Percentiles rank a stretch among this genome's conserved stretches.
Evolutionary conservation across 2,888 invertebrate species (phyloP).

Genomic region (Microplitis deprimator): DNA sequence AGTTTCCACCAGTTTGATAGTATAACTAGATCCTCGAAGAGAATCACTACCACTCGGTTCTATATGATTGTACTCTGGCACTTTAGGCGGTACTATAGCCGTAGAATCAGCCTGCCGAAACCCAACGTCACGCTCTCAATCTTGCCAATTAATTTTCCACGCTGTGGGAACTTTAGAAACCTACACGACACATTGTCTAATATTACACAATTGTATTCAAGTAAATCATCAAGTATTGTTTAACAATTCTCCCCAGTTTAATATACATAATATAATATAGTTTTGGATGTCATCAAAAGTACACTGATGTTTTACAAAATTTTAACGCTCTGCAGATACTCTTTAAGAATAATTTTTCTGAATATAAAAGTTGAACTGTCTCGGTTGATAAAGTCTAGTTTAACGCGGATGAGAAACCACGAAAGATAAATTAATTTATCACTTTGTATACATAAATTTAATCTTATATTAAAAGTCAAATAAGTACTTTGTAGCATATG

Average conservation of each 20-base stretch:
- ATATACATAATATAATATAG: no score
- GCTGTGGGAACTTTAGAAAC: slow-evolving; percentile 6
- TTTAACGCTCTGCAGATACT: not conserved
- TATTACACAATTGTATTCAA: not conserved
- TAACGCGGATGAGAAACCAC: not conserved
- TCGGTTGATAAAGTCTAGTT: not conserved
- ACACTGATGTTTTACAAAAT: no score
- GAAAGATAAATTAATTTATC: not conserved
- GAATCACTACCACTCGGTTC: slow-evolving; percentile 22
- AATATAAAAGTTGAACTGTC: no score
- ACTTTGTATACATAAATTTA: not conserved
- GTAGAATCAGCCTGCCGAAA: slow-evolving; percentile 27
- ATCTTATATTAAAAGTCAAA: not conserved
- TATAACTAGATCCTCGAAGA: slow-evolving; percentile 15
- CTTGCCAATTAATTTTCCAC: slow-evolving; percentile 25
- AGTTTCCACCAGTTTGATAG: slow-evolving; percentile 10
- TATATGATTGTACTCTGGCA: slow-evolving; percentile 26
- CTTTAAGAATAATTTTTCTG: not conserved
- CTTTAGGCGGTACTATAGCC: slow-evolving; percentile 3
- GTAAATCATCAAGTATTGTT: not conserved
- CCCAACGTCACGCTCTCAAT: slow-evolving; percentile 10
- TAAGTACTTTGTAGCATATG: not conserved
- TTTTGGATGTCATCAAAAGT: no score
- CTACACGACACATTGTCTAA: not conserved
- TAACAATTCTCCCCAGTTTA: not conserved